phyloP scores from a whole-genome alignment of 2,113 vertebrate genomes.

The Chrysochloris asiatica region DNA sequence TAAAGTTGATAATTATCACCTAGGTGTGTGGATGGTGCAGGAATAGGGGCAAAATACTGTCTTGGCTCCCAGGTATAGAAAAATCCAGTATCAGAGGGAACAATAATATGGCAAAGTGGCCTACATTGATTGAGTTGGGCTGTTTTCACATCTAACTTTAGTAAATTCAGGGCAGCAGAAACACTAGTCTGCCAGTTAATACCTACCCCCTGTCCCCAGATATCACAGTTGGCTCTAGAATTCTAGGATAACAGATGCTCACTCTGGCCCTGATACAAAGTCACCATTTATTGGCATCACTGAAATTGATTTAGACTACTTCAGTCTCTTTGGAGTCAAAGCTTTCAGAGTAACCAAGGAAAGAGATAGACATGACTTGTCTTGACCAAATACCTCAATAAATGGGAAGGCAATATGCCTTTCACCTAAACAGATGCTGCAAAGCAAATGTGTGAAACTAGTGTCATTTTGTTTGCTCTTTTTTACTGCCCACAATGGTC shows the following conservation, averaged over 20 bases:
- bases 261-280: slow-evolving; percentile 52
- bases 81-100: slow-evolving; percentile 10
- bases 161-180: slow-evolving; percentile 53
- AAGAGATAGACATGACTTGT: slow-evolving; percentile 70
- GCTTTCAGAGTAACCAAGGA: slow-evolving; percentile 63
- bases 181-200: slow-evolving; percentile 64
- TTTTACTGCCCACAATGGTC: not conserved
- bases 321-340: slow-evolving; percentile 59
- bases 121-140: slow-evolving; percentile 37
- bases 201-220: slow-evolving; percentile 56
- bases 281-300: slow-evolving; percentile 69
- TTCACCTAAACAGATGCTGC: slow-evolving; percentile 63
- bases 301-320: slow-evolving; percentile 66
- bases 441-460: slow-evolving; percentile 62
- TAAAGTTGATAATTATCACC: not conserved
- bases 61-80: not conserved
- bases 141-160: slow-evolving; percentile 59
- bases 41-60: not conserved
- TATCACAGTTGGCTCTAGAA: slow-evolving; percentile 63
- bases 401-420: slow-evolving; percentile 52
- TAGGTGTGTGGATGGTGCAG: not conserved
- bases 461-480: slow-evolving; percentile 42
- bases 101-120: slow-evolving; percentile 42
- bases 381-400: slow-evolving; percentile 63
- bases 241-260: slow-evolving; percentile 74